These are phyloP conservation scores for Tanytarsus gracilentus DNA, from an alignment of 2,888 invertebrate genomes.

Conservation along the genomic window DNA sequence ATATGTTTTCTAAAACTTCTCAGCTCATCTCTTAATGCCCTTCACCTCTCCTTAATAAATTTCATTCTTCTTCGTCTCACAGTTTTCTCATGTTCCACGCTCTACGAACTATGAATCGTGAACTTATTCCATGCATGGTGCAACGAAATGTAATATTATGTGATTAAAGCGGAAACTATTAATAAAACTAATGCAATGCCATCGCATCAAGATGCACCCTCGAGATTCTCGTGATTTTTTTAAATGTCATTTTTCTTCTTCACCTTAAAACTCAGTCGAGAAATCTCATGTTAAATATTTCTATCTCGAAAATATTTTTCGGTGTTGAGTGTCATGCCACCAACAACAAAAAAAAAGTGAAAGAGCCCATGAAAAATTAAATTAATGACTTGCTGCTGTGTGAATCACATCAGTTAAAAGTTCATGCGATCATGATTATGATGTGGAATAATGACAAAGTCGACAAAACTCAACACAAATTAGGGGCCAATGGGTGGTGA, in stretches of 20 bases:
- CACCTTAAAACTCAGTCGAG: too few relatives aligned
- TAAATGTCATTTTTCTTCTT: constrained; percentile 12
- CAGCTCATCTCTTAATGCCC: too few relatives aligned
- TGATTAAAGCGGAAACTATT: constrained; percentile 25
- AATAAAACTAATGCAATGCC: constrained; percentile 26
- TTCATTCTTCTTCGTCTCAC: too few relatives aligned
- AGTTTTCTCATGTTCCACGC: too few relatives aligned
- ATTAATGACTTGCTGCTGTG: constrained; percentile 25
- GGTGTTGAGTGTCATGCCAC: too few relatives aligned
- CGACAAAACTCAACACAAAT: constrained; percentile 14
- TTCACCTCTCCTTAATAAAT: too few relatives aligned
- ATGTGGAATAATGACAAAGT: constrained; percentile 6
- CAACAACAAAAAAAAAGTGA: background rate
- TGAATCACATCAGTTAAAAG: constrained; percentile 13
- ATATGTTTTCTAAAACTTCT: too few relatives aligned
- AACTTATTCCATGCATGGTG: background rate
- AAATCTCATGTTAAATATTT: too few relatives aligned
- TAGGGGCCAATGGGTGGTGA: constrained; percentile 19
- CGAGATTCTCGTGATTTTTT: too few relatives aligned
- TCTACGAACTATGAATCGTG: constrained; percentile 10
- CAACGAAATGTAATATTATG: background rate
- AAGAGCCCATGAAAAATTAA: constrained; percentile 15
- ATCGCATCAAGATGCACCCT: background rate
- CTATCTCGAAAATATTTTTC: too few relatives aligned
- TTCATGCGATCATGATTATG: constrained; percentile 24